Evolutionary conservation across 2,888 invertebrate species (phyloP).

Genomic region (Drosophila neotestacea): DNA sequence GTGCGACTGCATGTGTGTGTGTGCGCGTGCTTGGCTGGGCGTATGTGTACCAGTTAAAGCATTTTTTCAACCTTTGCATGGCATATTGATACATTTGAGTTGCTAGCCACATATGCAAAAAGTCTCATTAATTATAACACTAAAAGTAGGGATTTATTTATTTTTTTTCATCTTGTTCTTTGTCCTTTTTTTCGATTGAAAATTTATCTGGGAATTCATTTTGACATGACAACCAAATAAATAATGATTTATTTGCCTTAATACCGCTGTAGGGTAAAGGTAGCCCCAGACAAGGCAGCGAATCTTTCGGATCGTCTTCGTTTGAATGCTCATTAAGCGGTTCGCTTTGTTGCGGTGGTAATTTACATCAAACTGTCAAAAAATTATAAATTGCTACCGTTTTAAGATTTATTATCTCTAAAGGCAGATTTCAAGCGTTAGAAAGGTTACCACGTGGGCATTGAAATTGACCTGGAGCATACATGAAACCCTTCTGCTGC

Average conservation of each 20-base stretch:
- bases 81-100: constrained; percentile 23
- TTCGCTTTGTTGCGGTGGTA: constrained; percentile 44
- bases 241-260: constrained; percentile 77
- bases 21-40: constrained; percentile 13
- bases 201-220: constrained; percentile 72
- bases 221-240: constrained; percentile 74
- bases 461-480: constrained; percentile 9
- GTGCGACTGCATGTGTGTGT: constrained; percentile 13
- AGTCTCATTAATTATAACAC: constrained; percentile 65
- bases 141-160: constrained; percentile 36
- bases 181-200: constrained; percentile 30
- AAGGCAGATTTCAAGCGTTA: constrained; percentile 25
- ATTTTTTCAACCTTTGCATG: constrained; percentile 51
- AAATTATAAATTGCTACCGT: constrained; percentile 64
- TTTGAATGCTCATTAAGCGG: constrained; percentile 62
- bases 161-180: constrained; percentile 3
- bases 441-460: constrained; percentile 27
- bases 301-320: constrained; percentile 16
- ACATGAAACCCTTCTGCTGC: constrained; percentile 25
- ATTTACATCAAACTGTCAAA: constrained; percentile 72
- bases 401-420: constrained; percentile 63
- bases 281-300: constrained; percentile 28
- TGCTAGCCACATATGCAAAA: constrained; percentile 27
- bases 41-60: constrained; percentile 43
- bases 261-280: constrained; percentile 36